Base-by-base conservation (phyloP, 2,797 vertebrate species). In the Pachyuromys duprasi region DNA sequence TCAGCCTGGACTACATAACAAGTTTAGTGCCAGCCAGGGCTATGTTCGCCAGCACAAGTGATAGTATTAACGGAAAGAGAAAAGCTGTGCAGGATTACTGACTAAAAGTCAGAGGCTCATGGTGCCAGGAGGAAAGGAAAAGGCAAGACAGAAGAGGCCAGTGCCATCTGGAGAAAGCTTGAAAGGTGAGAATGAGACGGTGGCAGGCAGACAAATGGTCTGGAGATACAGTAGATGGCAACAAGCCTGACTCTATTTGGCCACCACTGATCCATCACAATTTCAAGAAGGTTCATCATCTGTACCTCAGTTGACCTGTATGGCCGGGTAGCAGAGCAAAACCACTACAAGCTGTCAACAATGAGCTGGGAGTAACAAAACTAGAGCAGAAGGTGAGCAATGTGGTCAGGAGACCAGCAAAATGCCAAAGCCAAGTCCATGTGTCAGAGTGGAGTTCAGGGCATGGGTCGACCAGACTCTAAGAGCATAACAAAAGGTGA, bases 271-370 rank as follows among this genome's bases (percentile, higher is more conserved):
- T 76, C 88, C 86, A 83, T 80, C 15, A 2, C 57, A 9, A 81
- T 55, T 96, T 97, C 96, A 86, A 67, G 90, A 92, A 91, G 80
- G 82, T 63, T 62, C 88, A 6, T 82, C 69, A 80, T 95, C 89
- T 74, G 86, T 75, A 96, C 49, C 20, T 89, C 95, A 74, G 31
- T 62, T 95, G 93, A 95, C 90, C 76, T 93, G 82, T 67, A 96
- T 78, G 92, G 95, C 93, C 0, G 1, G 13, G 78, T 80, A 74
- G 67, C 12, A 28, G 94, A 96, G 95, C 96, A 86, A 89, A 91
- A 94, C 94, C 82, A 39, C 2, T 3, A 89, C 95, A 96, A 96
- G 96, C 96, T 97, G 96, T 95, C 92, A 78, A 92, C 88, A 87
- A 13, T 45, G 90, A 96, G 79, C 90, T 20, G 36, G 69, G 15